A percentile compares a stretch with the other conserved stretches of the same genome.
phyloP scores from a whole-genome alignment of 2,113 vertebrate genomes.

The Centropristis striata region DNA sequence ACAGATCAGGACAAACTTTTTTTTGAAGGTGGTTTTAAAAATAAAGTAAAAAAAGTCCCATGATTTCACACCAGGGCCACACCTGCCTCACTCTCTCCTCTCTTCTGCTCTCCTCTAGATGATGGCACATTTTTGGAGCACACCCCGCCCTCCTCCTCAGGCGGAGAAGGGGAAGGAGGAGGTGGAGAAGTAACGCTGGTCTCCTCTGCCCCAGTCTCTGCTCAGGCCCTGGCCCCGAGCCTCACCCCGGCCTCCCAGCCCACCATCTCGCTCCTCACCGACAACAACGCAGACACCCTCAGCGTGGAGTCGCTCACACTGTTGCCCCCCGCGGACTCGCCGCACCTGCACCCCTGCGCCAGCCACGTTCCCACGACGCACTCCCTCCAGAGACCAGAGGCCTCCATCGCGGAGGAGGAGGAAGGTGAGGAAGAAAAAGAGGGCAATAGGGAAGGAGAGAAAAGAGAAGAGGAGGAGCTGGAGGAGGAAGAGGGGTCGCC shows the following conservation, averaged over 20 bases:
- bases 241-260: conserved; percentile 95
- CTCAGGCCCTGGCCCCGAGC: conserved; percentile 91
- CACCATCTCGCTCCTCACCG: conserved; percentile 93
- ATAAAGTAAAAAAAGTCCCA: background rate
- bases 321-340: conserved; percentile 90
- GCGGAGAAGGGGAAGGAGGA: conserved; percentile 65
- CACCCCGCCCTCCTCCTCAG: conserved; percentile 77
- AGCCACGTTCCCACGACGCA: conserved; percentile 76
- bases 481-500: conserved; percentile 34
- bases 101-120: conserved; percentile 78
- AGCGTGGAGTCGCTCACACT: conserved; percentile 95
- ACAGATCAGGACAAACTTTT: background rate
- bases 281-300: conserved; percentile 86
- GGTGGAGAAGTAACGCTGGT: conserved; percentile 38
- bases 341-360: conserved; percentile 87
- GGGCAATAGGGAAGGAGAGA: background rate
- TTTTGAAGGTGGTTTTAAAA: background rate
- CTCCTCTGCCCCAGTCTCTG: conserved; percentile 62
- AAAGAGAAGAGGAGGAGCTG: background rate
- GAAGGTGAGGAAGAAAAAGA: conserved; percentile 31
- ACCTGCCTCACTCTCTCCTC: conserved; percentile 7
- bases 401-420: conserved; percentile 58
- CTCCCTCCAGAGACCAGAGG: conserved; percentile 56
- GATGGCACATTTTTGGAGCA: conserved; percentile 84
- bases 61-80: background rate